These are phyloP conservation scores for Rhagonycha lutea DNA, from an alignment of 2,888 invertebrate genomes.

Conservation along the genomic window DNA sequence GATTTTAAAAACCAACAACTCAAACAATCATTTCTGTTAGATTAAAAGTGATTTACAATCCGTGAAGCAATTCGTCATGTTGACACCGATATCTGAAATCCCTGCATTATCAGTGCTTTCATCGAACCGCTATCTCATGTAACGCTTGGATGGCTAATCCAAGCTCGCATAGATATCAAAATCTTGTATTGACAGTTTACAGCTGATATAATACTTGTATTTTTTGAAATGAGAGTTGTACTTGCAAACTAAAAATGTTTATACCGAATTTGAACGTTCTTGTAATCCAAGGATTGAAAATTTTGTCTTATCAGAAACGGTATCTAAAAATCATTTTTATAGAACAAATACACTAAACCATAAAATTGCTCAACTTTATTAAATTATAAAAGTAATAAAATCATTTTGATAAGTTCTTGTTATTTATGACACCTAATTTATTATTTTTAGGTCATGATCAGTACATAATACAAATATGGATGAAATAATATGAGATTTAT, in stretches of 20 bases:
- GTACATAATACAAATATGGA: neutral
- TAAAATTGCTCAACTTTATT: neutral
- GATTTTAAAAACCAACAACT: slow-evolving; percentile 20
- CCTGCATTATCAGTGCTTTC: slow-evolving; percentile 54
- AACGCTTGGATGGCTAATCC: slow-evolving; percentile 52
- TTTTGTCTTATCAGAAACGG: neutral
- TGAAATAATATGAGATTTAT: neutral
- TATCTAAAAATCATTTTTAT: neutral
- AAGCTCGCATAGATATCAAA: slow-evolving; percentile 38
- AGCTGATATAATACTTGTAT: slow-evolving; percentile 28
- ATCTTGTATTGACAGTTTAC: slow-evolving; percentile 31
- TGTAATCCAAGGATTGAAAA: neutral
- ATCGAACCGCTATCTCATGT: slow-evolving; percentile 51
- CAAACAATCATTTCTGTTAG: slow-evolving; percentile 38
- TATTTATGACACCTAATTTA: neutral
- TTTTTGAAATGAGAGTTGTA: slow-evolving; percentile 2
- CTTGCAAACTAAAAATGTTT: neutral
- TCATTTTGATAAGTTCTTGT: neutral
- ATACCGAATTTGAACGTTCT: neutral
- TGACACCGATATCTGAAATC: slow-evolving; percentile 57
- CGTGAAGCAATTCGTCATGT: slow-evolving; percentile 55
- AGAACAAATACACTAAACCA: neutral
- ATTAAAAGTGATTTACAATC: slow-evolving; percentile 58
- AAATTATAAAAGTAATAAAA: slow-evolving; percentile 1
- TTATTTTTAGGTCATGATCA: neutral